Base-by-base conservation (phyloP, 2,797 vertebrate species). In the Falco biarmicus region DNA sequence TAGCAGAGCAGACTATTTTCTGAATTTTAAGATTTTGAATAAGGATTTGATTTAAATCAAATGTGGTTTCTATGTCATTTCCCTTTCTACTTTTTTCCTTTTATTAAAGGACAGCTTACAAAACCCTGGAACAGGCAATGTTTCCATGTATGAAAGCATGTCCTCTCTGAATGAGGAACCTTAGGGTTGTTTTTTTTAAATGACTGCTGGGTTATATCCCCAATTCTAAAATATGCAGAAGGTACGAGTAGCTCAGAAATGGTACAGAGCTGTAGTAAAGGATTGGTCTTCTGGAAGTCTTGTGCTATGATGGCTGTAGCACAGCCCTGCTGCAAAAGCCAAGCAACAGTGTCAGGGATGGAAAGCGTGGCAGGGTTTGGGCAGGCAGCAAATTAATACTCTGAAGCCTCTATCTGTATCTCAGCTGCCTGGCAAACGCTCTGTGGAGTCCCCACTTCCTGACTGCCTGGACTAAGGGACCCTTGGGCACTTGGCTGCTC, bases 401-500 rank as follows among this genome's bases (percentile, higher is more conserved):
- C 25, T 34, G 21, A 6, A 84, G 39, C 15, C 32, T 63, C 19
- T 17, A 45, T 28, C 37, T 87, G n/a, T 63, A 15, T 56, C 17
- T 71, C 31, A 39, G 17, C 12, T 76, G 39, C 51, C 17, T 86
- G 66, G 15, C 28, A 64, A 8, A 34, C 14, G 19, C 24, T 39
- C 15, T 22, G 6, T 60, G n/a, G 25, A 24, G 15, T 50, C 47
- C 10, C 31, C 6, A 9, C 29, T 47, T 10, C 41, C 13, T 56
- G n/a, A 25, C 9, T 51, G n/a, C 14, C 13, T 32, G 41, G 51
- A 10, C 17, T 22, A 15, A 50, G 39, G 64, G n/a, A 43, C 29
- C 19, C 13, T 50, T 0, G 0, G 15, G 11, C 26, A 32, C 39
- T 39, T 2, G 2, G 4, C 48, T 73, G 37, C 16, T 64, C 16